phyloP scores from a whole-genome alignment of 2,888 invertebrate species.

The Cybosia mesomella region DNA sequence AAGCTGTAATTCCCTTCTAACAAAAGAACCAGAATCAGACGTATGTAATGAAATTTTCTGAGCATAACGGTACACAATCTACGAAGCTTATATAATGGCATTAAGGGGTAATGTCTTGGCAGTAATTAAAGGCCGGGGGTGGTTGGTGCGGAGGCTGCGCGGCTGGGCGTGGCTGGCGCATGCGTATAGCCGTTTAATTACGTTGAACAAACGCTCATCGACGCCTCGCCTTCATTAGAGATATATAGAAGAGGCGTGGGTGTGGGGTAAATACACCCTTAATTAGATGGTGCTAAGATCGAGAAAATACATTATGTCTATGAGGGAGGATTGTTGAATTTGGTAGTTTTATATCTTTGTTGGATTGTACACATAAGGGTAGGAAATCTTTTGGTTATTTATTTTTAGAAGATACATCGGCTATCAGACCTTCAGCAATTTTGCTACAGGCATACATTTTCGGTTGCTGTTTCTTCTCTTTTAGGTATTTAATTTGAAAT shows the following conservation, averaged over 20 bases:
- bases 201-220: conserved; percentile 80
- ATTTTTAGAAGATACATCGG: background rate
- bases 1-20: conserved; percentile 6
- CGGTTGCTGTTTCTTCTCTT: background rate
- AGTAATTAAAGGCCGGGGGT: conserved; percentile 78
- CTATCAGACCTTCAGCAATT: background rate
- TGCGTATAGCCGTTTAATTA: conserved; percentile 82
- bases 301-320: conserved; percentile 20
- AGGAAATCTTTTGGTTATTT: background rate
- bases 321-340: conserved; percentile 25
- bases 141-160: conserved; percentile 76
- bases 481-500: background rate
- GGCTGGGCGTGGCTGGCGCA: conserved; percentile 83
- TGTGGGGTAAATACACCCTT: conserved; percentile 57
- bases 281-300: conserved; percentile 50
- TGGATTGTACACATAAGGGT: conserved; percentile 10
- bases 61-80: conserved; percentile 37
- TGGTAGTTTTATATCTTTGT: conserved; percentile 25
- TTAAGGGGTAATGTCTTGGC: conserved; percentile 85
- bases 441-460: background rate
- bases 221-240: conserved; percentile 82
- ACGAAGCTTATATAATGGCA: conserved; percentile 69
- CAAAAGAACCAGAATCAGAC: conserved; percentile 4
- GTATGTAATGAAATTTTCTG: conserved; percentile 26
- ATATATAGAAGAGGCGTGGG: conserved; percentile 56